Conservation (phyloP, 2,797 vertebrate species). For the Thalassophryne amazonica region DNA sequence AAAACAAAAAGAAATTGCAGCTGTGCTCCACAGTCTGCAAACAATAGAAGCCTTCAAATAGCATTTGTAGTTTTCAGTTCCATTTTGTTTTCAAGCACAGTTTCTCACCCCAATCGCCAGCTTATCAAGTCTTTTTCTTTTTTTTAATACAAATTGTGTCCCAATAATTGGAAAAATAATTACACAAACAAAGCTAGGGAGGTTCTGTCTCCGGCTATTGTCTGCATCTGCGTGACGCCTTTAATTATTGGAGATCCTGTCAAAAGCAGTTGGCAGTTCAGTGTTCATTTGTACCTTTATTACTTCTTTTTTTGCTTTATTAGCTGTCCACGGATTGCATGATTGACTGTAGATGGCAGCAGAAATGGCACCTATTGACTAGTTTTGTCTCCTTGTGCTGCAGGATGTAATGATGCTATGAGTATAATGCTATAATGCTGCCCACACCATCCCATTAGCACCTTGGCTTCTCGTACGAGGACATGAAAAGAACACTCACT, state of each 20-base stretch:
- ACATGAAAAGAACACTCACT: conserved; percentile 35
- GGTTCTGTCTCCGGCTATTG: conserved; percentile 21
- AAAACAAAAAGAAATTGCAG: conserved; percentile 20
- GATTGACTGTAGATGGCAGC: conserved; percentile 44
- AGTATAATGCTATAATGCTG: conserved; percentile 6
- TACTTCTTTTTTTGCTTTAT: conserved; percentile 55
- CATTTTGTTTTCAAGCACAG: conserved; percentile 14
- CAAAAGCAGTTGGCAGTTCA: conserved; percentile 30
- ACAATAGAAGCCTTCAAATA: conserved; percentile 37
- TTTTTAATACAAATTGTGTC: conserved; percentile 22
- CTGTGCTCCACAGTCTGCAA: conserved; percentile 18
- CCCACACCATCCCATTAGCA: conserved; percentile 36
- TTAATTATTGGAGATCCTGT: conserved; percentile 31
- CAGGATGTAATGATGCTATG: conserved; percentile 24
- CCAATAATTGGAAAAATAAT: conserved; percentile 38
- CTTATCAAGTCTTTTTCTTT: conserved; percentile 24
- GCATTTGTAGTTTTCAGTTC: conserved; percentile 34
- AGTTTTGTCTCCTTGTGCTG: conserved; percentile 33
- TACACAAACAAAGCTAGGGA: conserved; percentile 29
- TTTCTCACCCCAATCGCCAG: conserved; percentile 3
- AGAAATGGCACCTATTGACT: conserved; percentile 56
- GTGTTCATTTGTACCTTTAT: conserved; percentile 36
- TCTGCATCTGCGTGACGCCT: conserved; percentile 24
- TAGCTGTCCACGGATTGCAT: conserved; percentile 39
- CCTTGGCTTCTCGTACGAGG: conserved; percentile 19